Conservation (phyloP, 2,113 vertebrate species). For the Nothoprocta perdicaria region DNA sequence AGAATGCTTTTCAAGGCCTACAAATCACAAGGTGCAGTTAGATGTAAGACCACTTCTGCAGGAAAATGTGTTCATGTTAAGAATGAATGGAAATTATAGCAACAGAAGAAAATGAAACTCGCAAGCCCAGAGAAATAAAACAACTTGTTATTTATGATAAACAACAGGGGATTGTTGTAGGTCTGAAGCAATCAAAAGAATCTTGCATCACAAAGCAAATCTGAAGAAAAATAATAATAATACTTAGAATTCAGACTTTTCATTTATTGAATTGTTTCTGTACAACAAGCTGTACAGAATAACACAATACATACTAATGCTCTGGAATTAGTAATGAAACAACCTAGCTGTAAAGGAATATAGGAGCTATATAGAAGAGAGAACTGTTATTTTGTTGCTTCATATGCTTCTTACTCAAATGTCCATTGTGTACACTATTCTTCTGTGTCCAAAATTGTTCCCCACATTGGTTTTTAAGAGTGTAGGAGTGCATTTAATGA, state of each 20-base stretch:
- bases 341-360: conserved; percentile 47
- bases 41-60: conserved; percentile 57
- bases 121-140: conserved; percentile 66
- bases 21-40: conserved; percentile 57
- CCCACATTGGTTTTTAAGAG: conserved; percentile 36
- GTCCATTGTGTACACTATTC: conserved; percentile 38
- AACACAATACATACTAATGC: conserved; percentile 67
- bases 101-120: conserved; percentile 74
- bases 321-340: conserved; percentile 50
- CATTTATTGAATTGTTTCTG: conserved; percentile 67
- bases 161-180: conserved; percentile 63
- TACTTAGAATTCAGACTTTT: conserved; percentile 56
- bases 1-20: conserved; percentile 59
- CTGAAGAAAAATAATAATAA: conserved; percentile 71
- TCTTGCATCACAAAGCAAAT: conserved; percentile 52
- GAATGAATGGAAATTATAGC: conserved; percentile 74
- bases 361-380: conserved; percentile 23
- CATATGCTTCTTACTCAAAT: neutral
- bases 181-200: conserved; percentile 66
- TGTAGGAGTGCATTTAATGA: conserved; percentile 41
- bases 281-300: conserved; percentile 66
- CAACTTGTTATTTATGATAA: conserved; percentile 73
- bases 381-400: conserved; percentile 41
- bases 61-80: conserved; percentile 65
- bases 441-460: conserved; percentile 35